Percentiles rank a stretch among this genome's conserved stretches.
Conservation (phyloP, 2,888 invertebrate genomes). For the Limnephilus marmoratus region DNA sequence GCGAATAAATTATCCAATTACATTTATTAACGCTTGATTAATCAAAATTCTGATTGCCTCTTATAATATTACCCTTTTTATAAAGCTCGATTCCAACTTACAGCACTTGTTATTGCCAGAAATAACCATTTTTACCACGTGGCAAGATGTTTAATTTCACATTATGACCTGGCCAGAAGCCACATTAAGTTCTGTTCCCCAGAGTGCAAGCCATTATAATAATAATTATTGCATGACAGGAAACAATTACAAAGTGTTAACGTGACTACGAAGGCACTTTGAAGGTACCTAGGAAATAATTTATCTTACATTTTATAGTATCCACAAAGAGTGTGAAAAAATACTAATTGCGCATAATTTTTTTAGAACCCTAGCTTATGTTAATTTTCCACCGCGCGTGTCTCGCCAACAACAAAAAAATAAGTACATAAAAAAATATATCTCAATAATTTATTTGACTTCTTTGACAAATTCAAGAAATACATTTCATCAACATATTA, state of each 20-base stretch:
- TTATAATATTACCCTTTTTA: background rate
- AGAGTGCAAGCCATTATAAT: slow-evolving; percentile 5
- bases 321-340: slow-evolving; percentile 12
- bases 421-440: background rate
- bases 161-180: background rate
- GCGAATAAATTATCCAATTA: background rate
- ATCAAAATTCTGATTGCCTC: background rate
- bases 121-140: background rate
- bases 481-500: background rate
- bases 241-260: slow-evolving; percentile 37
- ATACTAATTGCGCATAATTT: background rate
- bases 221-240: slow-evolving; percentile 23
- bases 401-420: background rate
- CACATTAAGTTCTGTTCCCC: background rate
- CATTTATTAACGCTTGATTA: background rate
- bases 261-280: slow-evolving; percentile 21
- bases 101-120: background rate
- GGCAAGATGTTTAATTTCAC: background rate
- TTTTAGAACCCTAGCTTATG: background rate
- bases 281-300: background rate
- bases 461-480: background rate
- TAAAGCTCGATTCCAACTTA: background rate
- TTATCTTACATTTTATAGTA: slow-evolving; percentile 6
- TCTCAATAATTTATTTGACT: background rate
- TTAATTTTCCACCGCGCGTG: background rate